Percentiles rank a stretch among this genome's conserved stretches.
Conservation (phyloP, 1,140 invertebrate genomes). For the Agrypnia vestita region DNA sequence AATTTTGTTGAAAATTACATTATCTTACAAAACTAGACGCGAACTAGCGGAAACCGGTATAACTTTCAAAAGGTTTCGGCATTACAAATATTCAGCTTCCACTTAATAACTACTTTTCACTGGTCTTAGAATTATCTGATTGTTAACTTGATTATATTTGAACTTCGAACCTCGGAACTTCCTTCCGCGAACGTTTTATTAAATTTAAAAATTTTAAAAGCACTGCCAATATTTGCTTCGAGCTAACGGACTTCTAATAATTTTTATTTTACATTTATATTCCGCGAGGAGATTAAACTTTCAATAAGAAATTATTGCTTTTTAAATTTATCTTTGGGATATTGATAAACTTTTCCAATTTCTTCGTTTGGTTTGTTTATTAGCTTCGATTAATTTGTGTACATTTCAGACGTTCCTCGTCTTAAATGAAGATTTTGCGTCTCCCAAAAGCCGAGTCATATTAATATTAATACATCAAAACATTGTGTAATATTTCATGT, state of each 20-base stretch:
- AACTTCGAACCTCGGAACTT: conserved; percentile 15
- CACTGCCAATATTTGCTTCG: conserved; percentile 12
- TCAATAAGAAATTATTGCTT: not conserved
- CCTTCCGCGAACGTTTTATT: not conserved
- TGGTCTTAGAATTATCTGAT: not conserved
- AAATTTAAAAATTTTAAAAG: conserved; percentile 11
- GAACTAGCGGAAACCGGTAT: no score
- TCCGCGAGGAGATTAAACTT: not conserved
- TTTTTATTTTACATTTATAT: conserved; percentile 12
- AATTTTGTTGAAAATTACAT: no score
- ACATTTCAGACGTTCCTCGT: no score
- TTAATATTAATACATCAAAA: no score
- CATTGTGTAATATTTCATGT: no score
- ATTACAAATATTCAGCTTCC: not conserved
- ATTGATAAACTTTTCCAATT: conserved; percentile 18
- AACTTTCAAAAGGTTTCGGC: no score
- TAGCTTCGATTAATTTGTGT: not conserved
- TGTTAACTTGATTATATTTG: conserved; percentile 14
- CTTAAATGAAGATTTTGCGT: no score
- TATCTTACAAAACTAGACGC: no score
- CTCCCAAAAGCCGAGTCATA: no score
- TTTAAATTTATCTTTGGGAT: conserved; percentile 5
- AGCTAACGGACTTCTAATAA: not conserved
- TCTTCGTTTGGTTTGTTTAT: conserved; percentile 7
- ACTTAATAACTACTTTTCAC: conserved; percentile 3